phyloP scores from a whole-genome alignment of 2,888 invertebrate species.

The Diogma glabrata region DNA sequence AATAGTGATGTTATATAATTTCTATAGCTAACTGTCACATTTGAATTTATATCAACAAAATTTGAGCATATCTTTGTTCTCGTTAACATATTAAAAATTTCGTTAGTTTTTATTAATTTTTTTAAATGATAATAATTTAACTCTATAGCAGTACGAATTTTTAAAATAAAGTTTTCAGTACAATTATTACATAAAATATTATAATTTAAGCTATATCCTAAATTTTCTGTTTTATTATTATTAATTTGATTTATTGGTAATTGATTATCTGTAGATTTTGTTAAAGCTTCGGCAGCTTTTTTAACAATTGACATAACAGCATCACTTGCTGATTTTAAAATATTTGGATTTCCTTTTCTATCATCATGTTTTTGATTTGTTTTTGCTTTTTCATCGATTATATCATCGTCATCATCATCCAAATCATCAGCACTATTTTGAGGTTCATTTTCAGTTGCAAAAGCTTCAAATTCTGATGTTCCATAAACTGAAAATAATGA shows the following conservation, averaged over 20 bases:
- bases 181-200: constrained; percentile 65
- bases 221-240: constrained; percentile 26
- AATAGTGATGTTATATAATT: constrained; percentile 53
- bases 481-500: constrained; percentile 92
- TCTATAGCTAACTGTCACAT: constrained; percentile 24
- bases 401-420: constrained; percentile 56
- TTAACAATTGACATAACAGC: constrained; percentile 87
- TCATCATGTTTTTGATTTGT: constrained; percentile 19
- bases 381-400: constrained; percentile 28
- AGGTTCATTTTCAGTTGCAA: constrained; percentile 67
- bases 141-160: constrained; percentile 45
- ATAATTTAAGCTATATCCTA: constrained; percentile 63
- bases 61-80: constrained; percentile 48
- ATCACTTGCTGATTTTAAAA: constrained; percentile 79
- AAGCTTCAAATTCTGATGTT: constrained; percentile 81
- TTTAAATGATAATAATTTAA: constrained; percentile 37
- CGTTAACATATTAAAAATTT: constrained; percentile 47
- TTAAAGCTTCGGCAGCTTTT: constrained; percentile 70
- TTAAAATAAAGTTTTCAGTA: constrained; percentile 54
- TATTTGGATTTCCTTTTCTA: constrained; percentile 45
- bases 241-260: constrained; percentile 18
- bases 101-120: constrained; percentile 46
- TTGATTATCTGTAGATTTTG: constrained; percentile 3
- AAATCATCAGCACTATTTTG: constrained; percentile 51
- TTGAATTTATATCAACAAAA: constrained; percentile 47